These are phyloP conservation scores for Nannoperca obscura DNA, from an alignment of 2,797 vertebrate species.

Conservation along the genomic window DNA sequence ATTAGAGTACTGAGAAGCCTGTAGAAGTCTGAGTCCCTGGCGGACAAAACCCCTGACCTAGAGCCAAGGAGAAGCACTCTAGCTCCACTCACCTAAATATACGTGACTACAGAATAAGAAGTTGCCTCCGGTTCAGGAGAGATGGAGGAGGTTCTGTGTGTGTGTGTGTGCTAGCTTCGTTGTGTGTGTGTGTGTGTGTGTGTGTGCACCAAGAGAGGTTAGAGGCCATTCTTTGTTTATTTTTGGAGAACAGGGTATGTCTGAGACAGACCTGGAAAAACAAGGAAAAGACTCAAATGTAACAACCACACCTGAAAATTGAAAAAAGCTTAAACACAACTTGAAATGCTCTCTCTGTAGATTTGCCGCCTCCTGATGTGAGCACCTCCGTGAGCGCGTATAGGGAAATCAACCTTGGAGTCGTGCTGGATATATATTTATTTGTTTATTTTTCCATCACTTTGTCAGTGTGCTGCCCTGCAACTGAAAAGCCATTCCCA, in stretches of 20 bases:
- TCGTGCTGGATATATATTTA: not conserved
- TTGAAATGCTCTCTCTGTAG: conserved; percentile 15
- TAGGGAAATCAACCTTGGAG: conserved; percentile 13
- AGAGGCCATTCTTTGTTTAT: conserved; percentile 65
- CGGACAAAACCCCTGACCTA: conserved; percentile 77
- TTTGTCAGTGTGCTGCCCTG: conserved; percentile 8
- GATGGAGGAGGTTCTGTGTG: conserved; percentile 13
- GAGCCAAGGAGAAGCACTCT: conserved; percentile 72
- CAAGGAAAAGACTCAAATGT: conserved; percentile 25
- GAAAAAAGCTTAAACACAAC: conserved; percentile 25
- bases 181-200: conserved; percentile 26
- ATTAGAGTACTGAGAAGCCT: conserved; percentile 81
- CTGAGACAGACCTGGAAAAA: conserved; percentile 32
- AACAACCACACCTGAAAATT: conserved; percentile 37
- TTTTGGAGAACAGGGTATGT: conserved; percentile 45
- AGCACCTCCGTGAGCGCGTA: not conserved
- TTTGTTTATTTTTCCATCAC: conserved; percentile 28
- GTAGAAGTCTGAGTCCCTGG: conserved; percentile 72
- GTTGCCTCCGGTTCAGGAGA: conserved; percentile 55
- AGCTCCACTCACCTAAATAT: conserved; percentile 72
- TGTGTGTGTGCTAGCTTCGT: conserved; percentile 21
- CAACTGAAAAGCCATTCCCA: conserved; percentile 31
- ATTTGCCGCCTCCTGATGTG: not conserved
- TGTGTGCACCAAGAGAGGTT: conserved; percentile 43
- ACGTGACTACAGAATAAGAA: conserved; percentile 66